These are phyloP conservation scores for Reinhardtius hippoglossoides DNA, from an alignment of 2,113 vertebrate species.

Conservation along the genomic window DNA sequence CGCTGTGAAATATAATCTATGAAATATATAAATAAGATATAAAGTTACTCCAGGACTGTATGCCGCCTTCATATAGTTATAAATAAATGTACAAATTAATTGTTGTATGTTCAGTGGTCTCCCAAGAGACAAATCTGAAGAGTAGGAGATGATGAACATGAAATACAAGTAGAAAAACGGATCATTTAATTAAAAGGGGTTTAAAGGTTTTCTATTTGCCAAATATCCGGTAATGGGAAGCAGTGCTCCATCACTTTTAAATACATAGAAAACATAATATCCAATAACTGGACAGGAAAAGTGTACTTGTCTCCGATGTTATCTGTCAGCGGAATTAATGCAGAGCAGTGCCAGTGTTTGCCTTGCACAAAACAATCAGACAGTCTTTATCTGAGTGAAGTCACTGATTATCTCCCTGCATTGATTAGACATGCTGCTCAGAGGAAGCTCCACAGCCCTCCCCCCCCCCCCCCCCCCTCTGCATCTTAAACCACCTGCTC, in stretches of 20 bases:
- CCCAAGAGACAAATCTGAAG: neutral
- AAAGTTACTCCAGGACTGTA: no score
- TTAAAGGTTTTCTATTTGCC: neutral
- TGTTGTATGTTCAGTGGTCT: neutral
- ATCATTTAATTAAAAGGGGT: neutral
- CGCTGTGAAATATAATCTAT: no score
- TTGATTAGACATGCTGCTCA: conserved; percentile 1
- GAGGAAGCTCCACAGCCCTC: no score
- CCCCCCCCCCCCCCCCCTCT: no score
- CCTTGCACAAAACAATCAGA: conserved; percentile 17
- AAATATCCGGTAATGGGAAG: neutral
- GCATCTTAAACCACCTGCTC: no score
- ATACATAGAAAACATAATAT: neutral
- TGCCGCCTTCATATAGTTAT: no score
- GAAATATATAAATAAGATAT: no score
- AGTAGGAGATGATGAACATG: neutral
- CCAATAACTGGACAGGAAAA: neutral
- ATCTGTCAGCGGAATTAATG: neutral
- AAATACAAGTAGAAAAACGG: neutral
- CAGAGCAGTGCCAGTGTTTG: neutral
- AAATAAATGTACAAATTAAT: neutral
- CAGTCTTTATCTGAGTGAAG: conserved; percentile 19
- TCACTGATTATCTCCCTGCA: conserved; percentile 33
- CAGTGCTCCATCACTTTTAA: neutral
- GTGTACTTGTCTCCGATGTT: neutral